Evolutionary conservation across 2,888 invertebrate species (phyloP).

Genomic region (Dexiosoma caninum): DNA sequence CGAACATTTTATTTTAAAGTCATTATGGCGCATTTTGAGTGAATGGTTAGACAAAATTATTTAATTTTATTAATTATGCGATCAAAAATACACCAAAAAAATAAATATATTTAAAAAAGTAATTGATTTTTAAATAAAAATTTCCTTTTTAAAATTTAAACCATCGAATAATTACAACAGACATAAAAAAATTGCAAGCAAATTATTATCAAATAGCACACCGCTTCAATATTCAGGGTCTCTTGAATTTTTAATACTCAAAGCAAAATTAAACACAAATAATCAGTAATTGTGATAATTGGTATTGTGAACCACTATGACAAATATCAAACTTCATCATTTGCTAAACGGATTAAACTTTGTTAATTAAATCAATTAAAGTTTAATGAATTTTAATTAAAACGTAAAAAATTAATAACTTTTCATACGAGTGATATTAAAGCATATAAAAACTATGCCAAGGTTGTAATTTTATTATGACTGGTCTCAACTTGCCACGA

Average conservation of each 20-base stretch:
- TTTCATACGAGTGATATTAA: not conserved
- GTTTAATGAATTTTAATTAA: not conserved
- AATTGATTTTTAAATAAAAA: no score
- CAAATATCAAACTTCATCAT: constrained; percentile 19
- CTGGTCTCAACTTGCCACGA: not conserved
- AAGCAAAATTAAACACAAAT: no score
- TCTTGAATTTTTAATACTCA: not conserved
- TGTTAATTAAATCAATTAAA: constrained; percentile 10
- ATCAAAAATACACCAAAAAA: no score
- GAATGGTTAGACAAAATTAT: no score
- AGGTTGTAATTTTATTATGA: constrained; percentile 12
- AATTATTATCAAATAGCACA: no score
- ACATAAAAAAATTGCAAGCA: no score
- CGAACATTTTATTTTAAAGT: no score
- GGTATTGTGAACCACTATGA: constrained; percentile 5
- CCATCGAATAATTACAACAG: no score
- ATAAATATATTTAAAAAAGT: no score
- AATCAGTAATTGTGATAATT: constrained; percentile 13
- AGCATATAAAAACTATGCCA: constrained; percentile 8
- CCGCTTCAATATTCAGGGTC: not conserved
- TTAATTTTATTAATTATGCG: no score
- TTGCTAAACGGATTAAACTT: not conserved
- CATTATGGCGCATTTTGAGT: no score
- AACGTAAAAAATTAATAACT: not conserved
- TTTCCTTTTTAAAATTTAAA: no score